These are phyloP conservation scores for Cairina moschata DNA, from an alignment of 2,113 vertebrate species.

Conservation along the genomic window DNA sequence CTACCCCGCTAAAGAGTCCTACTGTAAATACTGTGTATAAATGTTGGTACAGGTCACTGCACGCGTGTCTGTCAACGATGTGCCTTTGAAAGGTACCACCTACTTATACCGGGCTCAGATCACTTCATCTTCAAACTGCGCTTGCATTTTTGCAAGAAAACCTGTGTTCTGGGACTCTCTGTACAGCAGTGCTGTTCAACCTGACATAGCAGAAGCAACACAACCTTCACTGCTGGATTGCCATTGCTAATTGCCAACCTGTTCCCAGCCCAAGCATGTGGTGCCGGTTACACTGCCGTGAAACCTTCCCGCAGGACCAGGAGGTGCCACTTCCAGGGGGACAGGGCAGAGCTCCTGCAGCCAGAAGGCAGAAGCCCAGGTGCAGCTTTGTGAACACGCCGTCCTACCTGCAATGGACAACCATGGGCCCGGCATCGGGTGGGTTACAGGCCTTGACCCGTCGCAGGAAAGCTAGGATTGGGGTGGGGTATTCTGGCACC, in stretches of 20 bases:
- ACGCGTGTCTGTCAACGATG: background rate
- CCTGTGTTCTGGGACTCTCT: background rate
- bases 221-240: background rate
- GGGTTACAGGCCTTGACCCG: conserved; percentile 93
- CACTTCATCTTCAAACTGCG: background rate
- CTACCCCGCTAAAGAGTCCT: background rate
- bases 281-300: background rate
- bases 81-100: background rate
- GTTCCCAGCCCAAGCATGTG: background rate
- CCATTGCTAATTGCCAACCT: background rate
- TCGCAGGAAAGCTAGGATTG: conserved; percentile 91
- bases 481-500: conserved; percentile 94
- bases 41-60: background rate
- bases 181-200: background rate
- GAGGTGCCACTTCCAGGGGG: background rate
- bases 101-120: background rate
- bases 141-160: conserved; percentile 15
- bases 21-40: background rate
- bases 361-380: background rate
- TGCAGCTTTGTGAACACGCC: background rate
- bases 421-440: conserved; percentile 91
- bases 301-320: background rate
- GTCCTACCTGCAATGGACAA: conserved; percentile 95
- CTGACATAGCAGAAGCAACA: background rate
- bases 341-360: background rate